A percentile compares a stretch with the other conserved stretches of the same genome.
Evolutionary conservation across 1,140 invertebrate genomes (phyloP).

Genomic region (Lordiphosa clarofinis): DNA sequence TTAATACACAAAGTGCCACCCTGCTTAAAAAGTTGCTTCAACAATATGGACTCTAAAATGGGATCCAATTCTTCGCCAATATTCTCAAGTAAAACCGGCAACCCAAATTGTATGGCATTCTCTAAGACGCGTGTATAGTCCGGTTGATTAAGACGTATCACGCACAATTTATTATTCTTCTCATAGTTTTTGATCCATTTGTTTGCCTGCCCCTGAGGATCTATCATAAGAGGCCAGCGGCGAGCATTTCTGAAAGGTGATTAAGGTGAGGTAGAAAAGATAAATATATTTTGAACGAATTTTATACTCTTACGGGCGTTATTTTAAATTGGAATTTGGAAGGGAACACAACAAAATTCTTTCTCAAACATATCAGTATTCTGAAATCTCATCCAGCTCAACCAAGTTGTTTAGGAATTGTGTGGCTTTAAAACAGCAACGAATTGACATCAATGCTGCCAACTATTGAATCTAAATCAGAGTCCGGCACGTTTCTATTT

Average conservation of each 20-base stretch:
- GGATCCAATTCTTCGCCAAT: constrained; percentile 94
- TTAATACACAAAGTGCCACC: constrained; percentile 90
- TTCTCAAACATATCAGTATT: too few relatives aligned
- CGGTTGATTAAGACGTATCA: constrained; percentile 89
- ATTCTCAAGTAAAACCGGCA: constrained; percentile 92
- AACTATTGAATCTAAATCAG: too few relatives aligned
- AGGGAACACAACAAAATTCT: too few relatives aligned
- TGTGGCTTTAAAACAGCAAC: too few relatives aligned
- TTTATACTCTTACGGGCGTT: too few relatives aligned
- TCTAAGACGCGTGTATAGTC: constrained; percentile 93
- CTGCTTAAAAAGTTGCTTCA: constrained; percentile 94
- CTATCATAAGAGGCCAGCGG: constrained; percentile 95
- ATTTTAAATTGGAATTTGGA: too few relatives aligned
- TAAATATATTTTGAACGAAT: background rate
- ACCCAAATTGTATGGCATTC: constrained; percentile 95
- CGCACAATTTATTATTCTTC: constrained; percentile 90
- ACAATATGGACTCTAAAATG: constrained; percentile 91
- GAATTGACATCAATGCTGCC: too few relatives aligned
- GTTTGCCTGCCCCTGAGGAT: constrained; percentile 96
- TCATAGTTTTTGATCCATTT: constrained; percentile 98
- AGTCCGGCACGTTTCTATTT: too few relatives aligned
- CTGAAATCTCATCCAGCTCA: too few relatives aligned
- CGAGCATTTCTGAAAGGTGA: constrained; percentile 85
- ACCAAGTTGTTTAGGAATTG: too few relatives aligned
- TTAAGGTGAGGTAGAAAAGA: background rate